Base-by-base conservation (phyloP, 64 coral and sea anemone species). In the Porites australiensis region DNA sequence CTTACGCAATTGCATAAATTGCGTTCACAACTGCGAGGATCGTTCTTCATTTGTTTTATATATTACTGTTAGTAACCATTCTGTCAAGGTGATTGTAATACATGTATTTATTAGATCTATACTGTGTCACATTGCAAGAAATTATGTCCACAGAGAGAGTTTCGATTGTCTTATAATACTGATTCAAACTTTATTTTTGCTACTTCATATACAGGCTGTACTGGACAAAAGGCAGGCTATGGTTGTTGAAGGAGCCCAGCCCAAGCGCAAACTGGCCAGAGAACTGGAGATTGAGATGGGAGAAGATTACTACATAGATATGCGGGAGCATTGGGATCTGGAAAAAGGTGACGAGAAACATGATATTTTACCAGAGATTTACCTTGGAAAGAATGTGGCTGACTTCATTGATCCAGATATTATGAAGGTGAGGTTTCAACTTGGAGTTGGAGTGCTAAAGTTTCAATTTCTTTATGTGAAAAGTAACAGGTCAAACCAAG, bases 401-500 rank as follows among this genome's bases (percentile, higher is more conserved):
- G 96, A 98, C 88, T 98, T 82, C 53, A 96, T 98, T 72, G 96
- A 98, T 77, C 50, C n/a, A n/a, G n/a, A n/a, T n/a, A n/a, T n/a
- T n/a, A n/a, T n/a, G n/a, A n/a, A n/a, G n/a, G n/a, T n/a, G n/a
- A n/a, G n/a, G n/a, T n/a, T n/a, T n/a, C n/a, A n/a, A n/a, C n/a
- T n/a, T n/a, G n/a, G n/a, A n/a, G n/a, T n/a, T 74, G 37, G 15
- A 14, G 71, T 8, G 37, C 11, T 75, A 27, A 77, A 16, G 3
- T 11, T 13, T 4, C 12, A 16, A 77, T 54, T 54, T 54, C 52
- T n/a, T n/a, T n/a, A n/a, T n/a, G n/a, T n/a, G n/a, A n/a, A n/a
- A n/a, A n/a, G n/a, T n/a, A n/a, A n/a, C n/a, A n/a, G n/a, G n/a
- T n/a, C n/a, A n/a, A n/a, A n/a, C n/a, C n/a, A n/a, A n/a, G n/a